Conservation (phyloP, 37 sponge, comb jelly and placozoan genomes). For the Corticium candelabrum region DNA sequence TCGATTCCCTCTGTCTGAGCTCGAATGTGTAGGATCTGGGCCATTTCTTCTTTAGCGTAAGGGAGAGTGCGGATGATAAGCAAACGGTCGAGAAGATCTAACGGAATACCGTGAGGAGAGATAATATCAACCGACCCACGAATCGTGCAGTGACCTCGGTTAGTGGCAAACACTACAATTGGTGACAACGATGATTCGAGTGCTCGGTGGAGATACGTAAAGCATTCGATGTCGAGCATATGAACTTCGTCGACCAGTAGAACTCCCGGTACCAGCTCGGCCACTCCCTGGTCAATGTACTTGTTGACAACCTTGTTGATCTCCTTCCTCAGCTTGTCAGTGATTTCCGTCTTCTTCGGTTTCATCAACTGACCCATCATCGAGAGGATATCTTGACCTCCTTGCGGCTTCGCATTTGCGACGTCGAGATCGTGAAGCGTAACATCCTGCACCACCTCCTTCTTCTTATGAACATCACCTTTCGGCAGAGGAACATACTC, state of each 20-base stretch:
- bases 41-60: conserved; percentile 85
- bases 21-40: conserved; percentile 83
- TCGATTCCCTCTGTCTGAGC: conserved; percentile 77
- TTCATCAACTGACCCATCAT: conserved; percentile 96
- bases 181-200: conserved; percentile 90
- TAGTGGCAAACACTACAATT: conserved; percentile 95
- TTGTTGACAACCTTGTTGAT: conserved; percentile 99
- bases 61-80: conserved; percentile 91
- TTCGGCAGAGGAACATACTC: conserved; percentile 99
- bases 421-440: conserved; percentile 95
- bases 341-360: conserved; percentile 98
- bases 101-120: conserved; percentile 92
- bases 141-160: conserved; percentile 86
- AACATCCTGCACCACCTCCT: conserved; percentile 96
- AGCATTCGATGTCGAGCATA: conserved; percentile 99
- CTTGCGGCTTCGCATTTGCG: conserved; percentile 95
- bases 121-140: conserved; percentile 77
- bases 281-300: conserved; percentile 98
- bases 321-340: conserved; percentile 95
- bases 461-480: conserved; percentile 99
- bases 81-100: conserved; percentile 88
- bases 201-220: conserved; percentile 95
- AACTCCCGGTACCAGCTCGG: conserved; percentile 96
- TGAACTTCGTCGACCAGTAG: conserved; percentile 98
- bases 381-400: conserved; percentile 95